Percentiles rank a stretch among this genome's conserved stretches.
These are phyloP conservation scores for Acleris sparsana DNA, from an alignment of 2,888 invertebrate genomes.

Conservation along the genomic window DNA sequence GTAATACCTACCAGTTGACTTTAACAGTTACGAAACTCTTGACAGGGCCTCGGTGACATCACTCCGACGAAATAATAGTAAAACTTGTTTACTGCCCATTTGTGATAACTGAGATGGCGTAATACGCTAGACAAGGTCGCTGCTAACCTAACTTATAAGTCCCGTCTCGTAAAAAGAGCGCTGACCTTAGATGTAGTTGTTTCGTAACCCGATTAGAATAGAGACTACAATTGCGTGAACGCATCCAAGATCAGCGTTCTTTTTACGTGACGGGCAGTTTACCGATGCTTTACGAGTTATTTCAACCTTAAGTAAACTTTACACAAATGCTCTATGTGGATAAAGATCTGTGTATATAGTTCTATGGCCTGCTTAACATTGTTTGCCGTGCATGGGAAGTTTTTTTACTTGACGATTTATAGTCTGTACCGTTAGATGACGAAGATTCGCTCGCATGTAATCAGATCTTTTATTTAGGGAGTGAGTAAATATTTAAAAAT, in stretches of 20 bases:
- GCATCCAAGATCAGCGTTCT: no score
- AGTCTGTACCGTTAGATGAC: neutral
- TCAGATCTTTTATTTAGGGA: constrained; percentile 4
- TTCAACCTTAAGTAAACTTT: constrained; percentile 23
- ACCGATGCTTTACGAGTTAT: constrained; percentile 22
- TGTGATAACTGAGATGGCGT: constrained; percentile 25
- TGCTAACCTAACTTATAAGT: constrained; percentile 4
- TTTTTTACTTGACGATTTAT: neutral
- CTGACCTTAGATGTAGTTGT: no score
- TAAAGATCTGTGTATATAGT: constrained; percentile 9
- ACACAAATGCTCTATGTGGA: constrained; percentile 6
- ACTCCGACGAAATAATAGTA: constrained; percentile 16
- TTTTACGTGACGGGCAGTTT: no score
- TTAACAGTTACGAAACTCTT: constrained; percentile 10
- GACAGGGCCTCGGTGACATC: constrained; percentile 24
- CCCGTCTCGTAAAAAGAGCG: no score
- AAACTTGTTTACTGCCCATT: constrained; percentile 18
- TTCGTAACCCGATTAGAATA: no score
- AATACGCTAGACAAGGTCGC: constrained; percentile 30
- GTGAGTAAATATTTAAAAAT: neutral
- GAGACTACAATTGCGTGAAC: no score
- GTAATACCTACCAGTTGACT: constrained; percentile 6
- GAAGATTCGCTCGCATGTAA: neutral
- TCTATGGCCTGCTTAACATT: constrained; percentile 10
- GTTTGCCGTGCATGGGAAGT: constrained; percentile 3